A percentile compares a stretch with the other conserved stretches of the same genome.
phyloP scores from a whole-genome alignment of 2,888 invertebrate species.

The Lomographa bimaculata region DNA sequence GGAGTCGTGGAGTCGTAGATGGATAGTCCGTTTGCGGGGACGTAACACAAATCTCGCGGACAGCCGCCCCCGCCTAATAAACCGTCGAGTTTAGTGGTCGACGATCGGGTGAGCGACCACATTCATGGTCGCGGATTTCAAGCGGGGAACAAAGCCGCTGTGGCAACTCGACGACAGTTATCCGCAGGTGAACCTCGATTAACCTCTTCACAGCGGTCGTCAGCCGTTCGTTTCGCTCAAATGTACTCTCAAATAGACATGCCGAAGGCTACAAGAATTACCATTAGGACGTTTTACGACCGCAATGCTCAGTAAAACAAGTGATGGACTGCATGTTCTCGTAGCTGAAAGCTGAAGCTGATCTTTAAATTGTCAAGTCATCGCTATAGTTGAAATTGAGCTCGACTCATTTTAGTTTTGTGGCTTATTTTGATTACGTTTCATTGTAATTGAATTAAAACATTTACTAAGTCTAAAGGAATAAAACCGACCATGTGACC shows the following conservation, averaged over 20 bases:
- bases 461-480: no score
- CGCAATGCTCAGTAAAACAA: conserved; percentile 57
- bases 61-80: conserved; percentile 73
- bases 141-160: conserved; percentile 57
- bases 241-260: conserved; percentile 59
- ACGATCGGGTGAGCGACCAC: conserved; percentile 70
- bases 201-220: conserved; percentile 71
- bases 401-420: conserved; percentile 1
- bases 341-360: conserved; percentile 24
- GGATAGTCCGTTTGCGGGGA: conserved; percentile 50
- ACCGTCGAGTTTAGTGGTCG: conserved; percentile 60
- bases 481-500: no score
- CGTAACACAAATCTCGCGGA: conserved; percentile 64
- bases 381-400: conserved; percentile 2
- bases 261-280: conserved; percentile 59
- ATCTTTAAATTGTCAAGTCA: conserved; percentile 29
- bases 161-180: conserved; percentile 57
- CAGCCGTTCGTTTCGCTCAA: conserved; percentile 42
- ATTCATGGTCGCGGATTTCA: conserved; percentile 60
- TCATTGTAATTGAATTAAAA: no score
- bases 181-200: conserved; percentile 71
- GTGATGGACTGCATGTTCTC: conserved; percentile 56
- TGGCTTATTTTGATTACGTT: no score
- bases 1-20: conserved; percentile 53
- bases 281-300: conserved; percentile 60